Evolutionary conservation across 1,140 invertebrate genomes (phyloP), one percentile per base, ranked within the genome.

Genomic region (Pseudomyrmex concolor): DNA sequence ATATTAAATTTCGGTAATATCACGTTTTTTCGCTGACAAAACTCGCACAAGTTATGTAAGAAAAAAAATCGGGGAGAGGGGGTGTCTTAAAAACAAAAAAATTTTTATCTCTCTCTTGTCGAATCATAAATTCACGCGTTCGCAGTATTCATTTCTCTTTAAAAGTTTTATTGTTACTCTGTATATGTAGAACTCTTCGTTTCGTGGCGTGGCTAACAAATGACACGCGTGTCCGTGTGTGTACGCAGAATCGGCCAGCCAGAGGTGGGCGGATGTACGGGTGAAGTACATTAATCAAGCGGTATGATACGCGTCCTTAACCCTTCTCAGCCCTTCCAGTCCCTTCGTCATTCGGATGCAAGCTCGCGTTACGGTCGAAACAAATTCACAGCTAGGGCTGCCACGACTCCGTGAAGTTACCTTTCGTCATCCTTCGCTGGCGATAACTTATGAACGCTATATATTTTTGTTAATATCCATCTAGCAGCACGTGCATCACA

Each of bases 251-350:
- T 48, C 71, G 22, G 48, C 34, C 34, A 34, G n/a, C 1, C 34
- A 54, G 59, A 71, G 57, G 54, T 76, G 54, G 62, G 43, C 34
- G 76, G 76, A 86, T 64, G 66, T 50, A 62, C 64, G 88, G 71
- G 77, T 84, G 74, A 86, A 84, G 83, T 86, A 87, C 89, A 90
- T 90, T 90, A 90, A 90, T 90, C 89, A 90, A 90, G 77, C 72
- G 74, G 59, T 74, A 86, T 80, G 87, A 89, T 87, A 84, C 87
- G 89, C 84, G 63, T 85, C 84, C 87, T 90, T 90, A 90, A 90
- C 80, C 88, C 85, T 90, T 90, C 72, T 57, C 68, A 45, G 67
- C 60, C 50, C 72, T 71, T 70, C 48, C 50, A 43, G 84, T 54
- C 45, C 81, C 57, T 71, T 81, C 76, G 34, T 63, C 67, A 25